These are phyloP conservation scores for Ivindomyrus marchei DNA, from an alignment of 2,113 vertebrate species.

Conservation along the genomic window DNA sequence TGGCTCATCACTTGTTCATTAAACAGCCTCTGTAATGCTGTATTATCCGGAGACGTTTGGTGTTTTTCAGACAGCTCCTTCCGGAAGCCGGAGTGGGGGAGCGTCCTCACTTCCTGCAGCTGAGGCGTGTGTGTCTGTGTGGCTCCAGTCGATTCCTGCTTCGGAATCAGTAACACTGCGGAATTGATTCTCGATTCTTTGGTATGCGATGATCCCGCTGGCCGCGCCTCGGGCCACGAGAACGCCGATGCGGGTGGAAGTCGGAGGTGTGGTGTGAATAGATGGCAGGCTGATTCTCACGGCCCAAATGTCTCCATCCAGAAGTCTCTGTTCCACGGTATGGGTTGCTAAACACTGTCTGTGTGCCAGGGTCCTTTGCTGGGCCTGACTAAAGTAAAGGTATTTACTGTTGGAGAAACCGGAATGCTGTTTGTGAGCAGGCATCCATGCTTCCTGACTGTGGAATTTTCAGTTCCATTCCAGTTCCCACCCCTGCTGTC, in stretches of 20 bases:
- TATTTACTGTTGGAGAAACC: background rate
- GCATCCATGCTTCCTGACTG: background rate
- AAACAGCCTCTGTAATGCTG: background rate
- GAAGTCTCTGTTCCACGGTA: background rate
- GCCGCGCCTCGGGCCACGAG: background rate
- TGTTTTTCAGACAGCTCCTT: background rate
- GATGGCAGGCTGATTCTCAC: background rate
- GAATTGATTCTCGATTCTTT: background rate
- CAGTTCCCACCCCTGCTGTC: constrained; percentile 20
- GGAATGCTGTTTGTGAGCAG: background rate
- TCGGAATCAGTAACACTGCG: background rate
- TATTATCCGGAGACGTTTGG: background rate
- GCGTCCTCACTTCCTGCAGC: background rate
- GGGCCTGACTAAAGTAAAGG: background rate
- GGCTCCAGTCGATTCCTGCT: background rate
- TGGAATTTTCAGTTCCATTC: background rate
- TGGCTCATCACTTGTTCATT: background rate
- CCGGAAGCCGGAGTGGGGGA: background rate
- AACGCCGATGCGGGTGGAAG: background rate
- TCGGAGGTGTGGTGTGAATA: background rate
- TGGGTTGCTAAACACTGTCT: background rate
- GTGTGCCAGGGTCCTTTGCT: background rate
- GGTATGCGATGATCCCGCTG: background rate
- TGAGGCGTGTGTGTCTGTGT: background rate
- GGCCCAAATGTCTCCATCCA: background rate